phyloP scores from a whole-genome alignment of 2,888 invertebrate species.

The Rhaphigaster nebulosa region DNA sequence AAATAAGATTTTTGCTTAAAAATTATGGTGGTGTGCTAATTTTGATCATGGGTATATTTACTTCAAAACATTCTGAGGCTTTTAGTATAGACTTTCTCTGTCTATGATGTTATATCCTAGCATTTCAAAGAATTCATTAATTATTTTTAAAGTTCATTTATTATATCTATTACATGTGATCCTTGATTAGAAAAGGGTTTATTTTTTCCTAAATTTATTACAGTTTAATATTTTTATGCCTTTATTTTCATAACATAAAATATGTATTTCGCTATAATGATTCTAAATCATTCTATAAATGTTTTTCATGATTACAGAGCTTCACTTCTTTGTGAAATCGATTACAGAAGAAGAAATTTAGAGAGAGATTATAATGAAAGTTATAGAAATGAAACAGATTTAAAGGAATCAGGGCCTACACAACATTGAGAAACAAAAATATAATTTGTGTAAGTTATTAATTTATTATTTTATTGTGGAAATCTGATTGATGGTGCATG shows the following conservation, averaged over 20 bases:
- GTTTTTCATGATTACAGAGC: conserved; percentile 72
- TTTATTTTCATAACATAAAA: neutral
- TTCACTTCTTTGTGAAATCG: conserved; percentile 82
- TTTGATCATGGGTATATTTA: neutral
- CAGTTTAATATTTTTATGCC: neutral
- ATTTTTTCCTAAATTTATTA: neutral
- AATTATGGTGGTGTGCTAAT: neutral
- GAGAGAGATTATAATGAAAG: conserved; percentile 57
- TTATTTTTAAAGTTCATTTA: neutral
- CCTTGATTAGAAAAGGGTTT: neutral
- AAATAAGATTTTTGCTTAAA: neutral
- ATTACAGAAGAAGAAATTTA: conserved; percentile 67
- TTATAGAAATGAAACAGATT: conserved; percentile 60
- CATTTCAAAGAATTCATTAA: neutral
- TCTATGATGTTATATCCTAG: neutral
- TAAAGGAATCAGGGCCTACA: conserved; percentile 68
- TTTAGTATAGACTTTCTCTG: neutral
- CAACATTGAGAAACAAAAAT: conserved; percentile 69
- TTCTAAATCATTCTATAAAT: neutral
- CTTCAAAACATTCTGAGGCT: neutral
- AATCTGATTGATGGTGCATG: neutral
- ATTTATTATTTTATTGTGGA: neutral
- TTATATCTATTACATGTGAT: neutral
- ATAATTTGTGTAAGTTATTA: conserved; percentile 63
- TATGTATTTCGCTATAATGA: neutral